These are phyloP conservation scores for Mesocentrotus franciscanus DNA, from an alignment of 53 echinoderm and acorn worm species.

Conservation along the genomic window DNA sequence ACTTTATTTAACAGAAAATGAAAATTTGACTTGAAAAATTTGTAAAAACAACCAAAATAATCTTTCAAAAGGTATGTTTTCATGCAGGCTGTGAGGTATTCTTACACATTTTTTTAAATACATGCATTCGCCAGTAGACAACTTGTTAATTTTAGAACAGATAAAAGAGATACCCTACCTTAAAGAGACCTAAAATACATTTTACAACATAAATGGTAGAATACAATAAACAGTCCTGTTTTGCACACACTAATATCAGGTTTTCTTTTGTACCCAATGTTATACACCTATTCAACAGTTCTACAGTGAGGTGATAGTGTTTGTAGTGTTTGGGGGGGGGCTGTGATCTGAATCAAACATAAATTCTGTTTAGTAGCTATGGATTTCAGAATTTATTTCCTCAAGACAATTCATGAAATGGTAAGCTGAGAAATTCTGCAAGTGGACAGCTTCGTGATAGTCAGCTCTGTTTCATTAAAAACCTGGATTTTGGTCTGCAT, in stretches of 20 bases:
- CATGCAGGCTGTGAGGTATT: neutral
- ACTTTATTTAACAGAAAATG: neutral
- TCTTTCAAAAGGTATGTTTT: neutral
- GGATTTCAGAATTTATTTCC: neutral
- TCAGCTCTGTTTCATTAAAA: conserved; percentile 7
- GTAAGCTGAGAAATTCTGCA: neutral
- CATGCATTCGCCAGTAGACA: neutral
- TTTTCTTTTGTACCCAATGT: no score
- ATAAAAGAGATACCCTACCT: neutral
- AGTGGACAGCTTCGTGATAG: neutral
- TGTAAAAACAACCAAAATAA: neutral
- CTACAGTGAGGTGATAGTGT: no score
- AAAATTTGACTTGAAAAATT: neutral
- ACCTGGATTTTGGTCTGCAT: neutral
- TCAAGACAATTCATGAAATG: neutral
- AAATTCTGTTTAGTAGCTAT: neutral
- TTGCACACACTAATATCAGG: neutral
- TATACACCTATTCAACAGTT: no score
- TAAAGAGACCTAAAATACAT: neutral
- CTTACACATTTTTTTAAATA: neutral
- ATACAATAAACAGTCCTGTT: neutral
- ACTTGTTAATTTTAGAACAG: neutral
- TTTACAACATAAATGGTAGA: neutral
- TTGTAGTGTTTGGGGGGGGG: no score
- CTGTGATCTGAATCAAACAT: no score